Conservation (phyloP, 2,113 vertebrate genomes). For the Microcebus griseorufus region DNA sequence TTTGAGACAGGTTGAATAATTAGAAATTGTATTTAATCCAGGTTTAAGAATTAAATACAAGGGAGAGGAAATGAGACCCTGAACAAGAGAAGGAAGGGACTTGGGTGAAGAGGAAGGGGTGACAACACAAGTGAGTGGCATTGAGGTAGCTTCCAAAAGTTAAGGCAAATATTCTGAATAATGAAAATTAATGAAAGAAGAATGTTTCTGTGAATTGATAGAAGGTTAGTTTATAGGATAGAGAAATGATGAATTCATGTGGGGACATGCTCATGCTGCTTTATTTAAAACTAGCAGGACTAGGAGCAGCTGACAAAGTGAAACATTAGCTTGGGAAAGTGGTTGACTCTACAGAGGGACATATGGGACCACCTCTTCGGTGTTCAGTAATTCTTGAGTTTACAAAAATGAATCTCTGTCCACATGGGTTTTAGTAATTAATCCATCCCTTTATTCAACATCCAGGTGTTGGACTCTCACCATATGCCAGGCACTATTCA, state of each 20-base stretch:
- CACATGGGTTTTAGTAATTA: neutral
- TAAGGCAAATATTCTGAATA: neutral
- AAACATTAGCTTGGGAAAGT: neutral
- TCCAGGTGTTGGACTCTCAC: neutral
- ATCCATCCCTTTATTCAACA: neutral
- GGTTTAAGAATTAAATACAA: neutral
- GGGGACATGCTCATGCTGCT: neutral
- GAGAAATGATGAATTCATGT: neutral
- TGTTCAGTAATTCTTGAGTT: neutral
- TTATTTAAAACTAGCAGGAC: neutral
- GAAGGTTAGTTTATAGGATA: neutral
- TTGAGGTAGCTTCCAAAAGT: neutral
- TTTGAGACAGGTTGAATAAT: neutral
- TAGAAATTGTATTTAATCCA: neutral
- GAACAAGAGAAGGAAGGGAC: neutral
- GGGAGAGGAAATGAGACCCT: neutral
- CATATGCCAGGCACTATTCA: neutral
- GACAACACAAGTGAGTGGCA: neutral
- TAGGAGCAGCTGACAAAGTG: neutral
- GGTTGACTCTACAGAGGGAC: neutral
- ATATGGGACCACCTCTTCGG: neutral
- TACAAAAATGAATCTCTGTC: neutral
- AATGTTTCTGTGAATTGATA: neutral
- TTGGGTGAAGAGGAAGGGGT: accelerated
- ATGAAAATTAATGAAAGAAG: neutral